Conservation (phyloP, 1,140 invertebrate species). For the fruit fly (Drosophila melanogaster) region Release_6_plus_ISO1_MT NT_033779.5:1203501-1204000, state of each 20-base stretch:
- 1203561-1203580: slow-evolving; percentile 3
- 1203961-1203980: too few species aligned
- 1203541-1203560: slow-evolving; percentile 3
- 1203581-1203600: slow-evolving; percentile 1
- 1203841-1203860: slow-evolving; percentile 44
- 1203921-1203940: too few species aligned
- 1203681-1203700: too few species aligned
- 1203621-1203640: not conserved
- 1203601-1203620: slow-evolving; percentile 8
- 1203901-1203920: too few species aligned
- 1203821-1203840: slow-evolving; percentile 43
- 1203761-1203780: slow-evolving; percentile 31
- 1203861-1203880: not conserved
- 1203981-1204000: too few species aligned
- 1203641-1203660: not conserved
- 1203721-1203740: slow-evolving; percentile 7
- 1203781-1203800: slow-evolving; percentile 43
- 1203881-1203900: not conserved
- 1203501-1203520: slow-evolving; percentile 27
- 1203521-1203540: slow-evolving; percentile 39
- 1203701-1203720: too few species aligned
- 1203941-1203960: too few species aligned
- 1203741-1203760: slow-evolving; percentile 8
- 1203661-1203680: not conserved
- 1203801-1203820: slow-evolving; percentile 43